phyloP scores from a whole-genome alignment of 2,113 vertebrate genomes.

The Seriola rivoliana region DNA sequence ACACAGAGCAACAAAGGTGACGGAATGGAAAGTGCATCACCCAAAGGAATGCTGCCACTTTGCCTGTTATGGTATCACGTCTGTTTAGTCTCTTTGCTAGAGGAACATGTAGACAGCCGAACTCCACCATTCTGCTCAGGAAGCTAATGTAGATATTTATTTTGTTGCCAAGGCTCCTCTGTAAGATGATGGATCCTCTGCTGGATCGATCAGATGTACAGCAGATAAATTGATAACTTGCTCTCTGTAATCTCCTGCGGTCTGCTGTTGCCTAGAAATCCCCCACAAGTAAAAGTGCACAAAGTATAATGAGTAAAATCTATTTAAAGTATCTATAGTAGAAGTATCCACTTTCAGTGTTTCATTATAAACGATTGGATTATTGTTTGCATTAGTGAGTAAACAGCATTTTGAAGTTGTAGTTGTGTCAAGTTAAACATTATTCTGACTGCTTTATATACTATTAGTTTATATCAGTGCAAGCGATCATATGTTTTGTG shows the following conservation, averaged over 20 bases:
- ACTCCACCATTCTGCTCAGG: not conserved
- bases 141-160: slow-evolving; percentile 36
- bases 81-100: slow-evolving; percentile 13
- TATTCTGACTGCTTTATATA: not conserved
- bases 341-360: not conserved
- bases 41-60: slow-evolving; percentile 58
- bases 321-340: not conserved
- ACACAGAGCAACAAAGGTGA: slow-evolving; percentile 48
- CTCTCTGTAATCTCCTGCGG: not conserved
- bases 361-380: not conserved
- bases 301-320: not conserved
- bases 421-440: not conserved
- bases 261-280: not conserved
- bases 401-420: not conserved
- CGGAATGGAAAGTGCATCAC: slow-evolving; percentile 66
- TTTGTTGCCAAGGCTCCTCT: slow-evolving; percentile 34
- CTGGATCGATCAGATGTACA: not conserved
- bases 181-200: not conserved
- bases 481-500: not conserved
- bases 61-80: slow-evolving; percentile 51
- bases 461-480: too few relatives aligned
- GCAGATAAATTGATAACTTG: not conserved
- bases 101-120: not conserved
- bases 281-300: not conserved
- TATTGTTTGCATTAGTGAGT: not conserved